phyloP scores from a whole-genome alignment of 1,140 invertebrate genomes.

The Bactericera cockerelli region DNA sequence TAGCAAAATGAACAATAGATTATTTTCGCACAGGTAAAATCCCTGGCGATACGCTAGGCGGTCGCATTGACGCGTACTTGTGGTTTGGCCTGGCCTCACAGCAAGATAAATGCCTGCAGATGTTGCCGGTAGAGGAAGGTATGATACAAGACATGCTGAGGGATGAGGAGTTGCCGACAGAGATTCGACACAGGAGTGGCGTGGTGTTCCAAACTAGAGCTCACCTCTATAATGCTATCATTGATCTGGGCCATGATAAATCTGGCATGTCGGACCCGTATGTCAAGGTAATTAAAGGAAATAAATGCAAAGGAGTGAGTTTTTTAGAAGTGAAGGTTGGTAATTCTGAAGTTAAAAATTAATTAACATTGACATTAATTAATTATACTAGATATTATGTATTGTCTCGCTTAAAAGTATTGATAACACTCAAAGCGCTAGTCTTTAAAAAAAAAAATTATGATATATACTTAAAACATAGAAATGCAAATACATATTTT shows the following conservation, averaged over 20 bases:
- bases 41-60: not conserved
- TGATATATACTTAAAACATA: too few relatives aligned
- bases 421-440: too few relatives aligned
- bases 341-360: too few relatives aligned
- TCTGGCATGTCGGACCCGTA: not conserved
- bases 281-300: not conserved
- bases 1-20: too few relatives aligned
- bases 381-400: too few relatives aligned
- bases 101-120: not conserved
- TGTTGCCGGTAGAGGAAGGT: not conserved
- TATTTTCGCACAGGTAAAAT: not conserved
- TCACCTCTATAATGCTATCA: not conserved
- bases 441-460: too few relatives aligned
- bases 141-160: not conserved
- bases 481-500: too few relatives aligned
- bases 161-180: not conserved
- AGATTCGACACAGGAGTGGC: not conserved
- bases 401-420: too few relatives aligned
- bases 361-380: too few relatives aligned
- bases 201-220: not conserved
- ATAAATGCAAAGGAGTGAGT: too few relatives aligned
- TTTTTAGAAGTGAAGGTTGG: too few relatives aligned
- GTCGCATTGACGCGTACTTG: not conserved
- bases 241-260: not conserved
- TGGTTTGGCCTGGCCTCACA: slow-evolving; percentile 1